These are phyloP conservation scores for zebrafish (Danio rerio) DNA, from an alignment of 2,113 vertebrate genomes.

Conservation along the genomic window GRCz12tu NC_133197.1:18015001-18015500, in stretches of 20 bases:
- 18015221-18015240: slow-evolving; percentile 3
- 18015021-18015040: neutral
- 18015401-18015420: neutral
- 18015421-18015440: neutral
- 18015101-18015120: neutral
- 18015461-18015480: neutral
- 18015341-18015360: neutral
- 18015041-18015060: neutral
- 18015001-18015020: neutral
- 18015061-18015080: neutral
- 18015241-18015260: neutral
- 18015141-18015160: neutral
- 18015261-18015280: neutral
- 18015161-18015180: neutral
- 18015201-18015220: neutral
- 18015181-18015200: neutral
- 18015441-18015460: neutral
- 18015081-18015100: neutral
- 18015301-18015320: no score
- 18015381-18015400: neutral
- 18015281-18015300: neutral
- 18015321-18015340: neutral
- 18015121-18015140: neutral
- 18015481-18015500: neutral
- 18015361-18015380: neutral